These are phyloP conservation scores for Cetoscarus ocellatus DNA, from an alignment of 2,797 vertebrate species.

Conservation along the genomic window DNA sequence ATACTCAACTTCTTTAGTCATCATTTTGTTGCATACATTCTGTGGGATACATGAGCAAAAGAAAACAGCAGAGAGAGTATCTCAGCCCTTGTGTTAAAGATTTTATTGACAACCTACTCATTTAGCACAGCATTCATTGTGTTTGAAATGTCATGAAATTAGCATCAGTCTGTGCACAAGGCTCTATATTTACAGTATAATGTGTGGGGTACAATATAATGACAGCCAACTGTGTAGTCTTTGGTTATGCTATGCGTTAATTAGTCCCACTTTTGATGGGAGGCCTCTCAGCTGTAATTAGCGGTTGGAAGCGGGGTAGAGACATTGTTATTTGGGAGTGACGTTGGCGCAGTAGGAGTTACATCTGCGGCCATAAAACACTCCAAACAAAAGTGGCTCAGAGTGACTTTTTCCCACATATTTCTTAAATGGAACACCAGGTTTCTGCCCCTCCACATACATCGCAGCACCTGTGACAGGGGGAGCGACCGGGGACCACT, in stretches of 20 bases:
- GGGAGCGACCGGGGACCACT: conserved; percentile 55
- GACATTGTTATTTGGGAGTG: conserved; percentile 58
- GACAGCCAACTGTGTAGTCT: conserved; percentile 44
- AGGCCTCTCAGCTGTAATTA: conserved; percentile 58
- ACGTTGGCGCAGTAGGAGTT: conserved; percentile 39
- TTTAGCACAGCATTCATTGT: not conserved
- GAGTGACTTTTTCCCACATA: conserved; percentile 47
- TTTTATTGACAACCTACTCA: conserved; percentile 4
- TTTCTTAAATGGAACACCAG: conserved; percentile 65
- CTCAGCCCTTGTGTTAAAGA: conserved; percentile 4
- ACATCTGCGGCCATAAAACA: conserved; percentile 66
- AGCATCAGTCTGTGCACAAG: conserved; percentile 11
- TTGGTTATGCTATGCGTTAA: conserved; percentile 54
- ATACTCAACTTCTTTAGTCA: too few species aligned
- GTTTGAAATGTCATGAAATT: conserved; percentile 25
- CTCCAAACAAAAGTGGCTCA: conserved; percentile 66
- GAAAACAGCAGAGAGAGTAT: not conserved
- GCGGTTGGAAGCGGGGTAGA: conserved; percentile 52
- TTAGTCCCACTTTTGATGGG: conserved; percentile 60
- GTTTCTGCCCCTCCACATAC: conserved; percentile 53
- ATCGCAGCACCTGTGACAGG: conserved; percentile 67
- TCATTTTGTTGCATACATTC: too few species aligned
- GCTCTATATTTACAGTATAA: conserved; percentile 40
- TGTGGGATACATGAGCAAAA: too few species aligned
- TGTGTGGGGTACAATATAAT: conserved; percentile 37